Percentiles rank a stretch among this genome's conserved stretches.
Conservation (phyloP, 1,140 invertebrate species). For the Drosophila tsacasi region DNA sequence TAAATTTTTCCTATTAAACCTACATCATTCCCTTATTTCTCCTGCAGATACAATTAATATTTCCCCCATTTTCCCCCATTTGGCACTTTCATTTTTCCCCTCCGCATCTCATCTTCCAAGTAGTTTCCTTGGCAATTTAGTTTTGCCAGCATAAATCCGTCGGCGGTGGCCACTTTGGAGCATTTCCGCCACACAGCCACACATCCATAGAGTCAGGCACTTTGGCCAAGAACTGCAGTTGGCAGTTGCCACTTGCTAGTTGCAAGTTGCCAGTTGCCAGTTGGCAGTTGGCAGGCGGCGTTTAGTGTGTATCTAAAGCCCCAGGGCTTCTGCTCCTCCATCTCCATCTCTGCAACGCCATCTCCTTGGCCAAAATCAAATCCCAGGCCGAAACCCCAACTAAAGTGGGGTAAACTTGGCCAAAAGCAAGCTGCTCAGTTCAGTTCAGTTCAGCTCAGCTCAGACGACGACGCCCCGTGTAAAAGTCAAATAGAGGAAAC, state of each 20-base stretch:
- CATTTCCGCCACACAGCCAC: slow-evolving; percentile 59
- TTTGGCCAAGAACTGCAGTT: slow-evolving; percentile 54
- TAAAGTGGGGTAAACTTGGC: slow-evolving; percentile 54
- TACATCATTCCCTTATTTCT: not conserved
- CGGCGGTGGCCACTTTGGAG: slow-evolving; percentile 58
- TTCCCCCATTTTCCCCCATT: not conserved
- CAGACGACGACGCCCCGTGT: slow-evolving; percentile 61
- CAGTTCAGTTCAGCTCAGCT: slow-evolving; percentile 22
- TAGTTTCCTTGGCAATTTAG: slow-evolving; percentile 5
- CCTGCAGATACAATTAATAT: not conserved
- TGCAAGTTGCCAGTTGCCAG: slow-evolving; percentile 10
- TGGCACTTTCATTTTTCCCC: slow-evolving; percentile 11
- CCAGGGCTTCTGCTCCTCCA: slow-evolving; percentile 14
- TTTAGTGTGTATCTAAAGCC: slow-evolving; percentile 52
- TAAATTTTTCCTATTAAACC: not conserved
- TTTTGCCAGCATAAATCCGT: slow-evolving; percentile 39
- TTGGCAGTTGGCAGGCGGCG: slow-evolving; percentile 5
- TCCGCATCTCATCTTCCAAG: not conserved
- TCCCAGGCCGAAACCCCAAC: slow-evolving; percentile 38
- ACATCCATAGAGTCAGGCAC: slow-evolving; percentile 11
- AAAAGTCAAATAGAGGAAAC: slow-evolving; percentile 82
- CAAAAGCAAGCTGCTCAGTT: slow-evolving; percentile 34
- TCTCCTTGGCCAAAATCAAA: slow-evolving; percentile 31
- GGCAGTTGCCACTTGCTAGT: slow-evolving; percentile 21
- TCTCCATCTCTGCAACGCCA: slow-evolving; percentile 10